Base-by-base conservation (phyloP, 2,888 invertebrate genomes). In the Drosophila sordidula region DNA sequence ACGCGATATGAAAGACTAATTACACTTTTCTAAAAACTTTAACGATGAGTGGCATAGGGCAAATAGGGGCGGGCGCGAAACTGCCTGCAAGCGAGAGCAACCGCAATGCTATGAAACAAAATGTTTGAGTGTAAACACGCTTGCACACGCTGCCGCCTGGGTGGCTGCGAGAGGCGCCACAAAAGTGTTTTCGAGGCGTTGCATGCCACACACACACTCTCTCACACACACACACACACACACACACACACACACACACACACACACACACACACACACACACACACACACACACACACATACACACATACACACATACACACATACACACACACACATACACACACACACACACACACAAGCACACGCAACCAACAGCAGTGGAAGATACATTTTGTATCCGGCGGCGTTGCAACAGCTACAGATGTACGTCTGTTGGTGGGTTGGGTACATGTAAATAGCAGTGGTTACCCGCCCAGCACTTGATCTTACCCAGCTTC, bases 311-410 rank as follows among this genome's bases (percentile, higher is more conserved):
- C 8, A 29, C 9, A 38, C 18, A 39, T n/a, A n/a, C 73, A 72
- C 65, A 72, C 68, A 46, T 41, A 38, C 73, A 72, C 65, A 72
- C 68, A 46, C 44, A 38, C 73, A 72, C 65, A 72, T 67, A 46
- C 44, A 38, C 44, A 71, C 42, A 46, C 42, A 25, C 29, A 50
- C n/a, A 26, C 8, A 29, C 9, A 38, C 18, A 39, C 8, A 47
- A 22, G 11, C 16, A 52, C 39, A 47, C 38, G 18, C 41, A 57
- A 45, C 29, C 12, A 49, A 47, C 52, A 55, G 49, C 62, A 62
- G 50, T 47, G 55, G 51, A 46, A 70, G 71, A 82, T 79, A 72
- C 88, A 85, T 85, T 85, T 83, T 79, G 83, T 87, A 79, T 87
- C 72, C 50, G 39, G 11, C 39, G 36, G 39, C 25, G 18, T 16